Base-by-base conservation (phyloP, 2,113 vertebrate genomes). In the Antechinus flavipes region DNA sequence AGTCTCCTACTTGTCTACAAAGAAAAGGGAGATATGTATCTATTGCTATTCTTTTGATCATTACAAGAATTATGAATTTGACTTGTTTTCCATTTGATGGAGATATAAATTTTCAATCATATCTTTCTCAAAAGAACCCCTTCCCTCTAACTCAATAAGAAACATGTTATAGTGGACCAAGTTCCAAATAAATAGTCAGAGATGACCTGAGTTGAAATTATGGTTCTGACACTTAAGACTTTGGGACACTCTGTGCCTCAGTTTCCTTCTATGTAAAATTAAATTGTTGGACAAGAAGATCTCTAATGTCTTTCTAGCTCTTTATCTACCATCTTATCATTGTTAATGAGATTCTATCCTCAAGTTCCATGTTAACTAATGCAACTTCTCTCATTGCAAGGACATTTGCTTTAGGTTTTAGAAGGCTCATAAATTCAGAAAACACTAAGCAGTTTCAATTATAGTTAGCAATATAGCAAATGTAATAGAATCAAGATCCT, bases 261-360 rank as follows among this genome's bases (percentile, higher is more conserved):
- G 68, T 76, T 22, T 76, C 16, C 16, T 76, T 16, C 35, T n/a
- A 76, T 35, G 14, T 35, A 35, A 35, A 35, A 35, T 68, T 68
- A 68, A 30, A 14, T 68, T 27, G 27, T 61, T 61, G 58, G 58
- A 61, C 2, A 3, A 89, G 24, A 24, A 55, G 58, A 35, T 93
- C 92, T 92, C 54, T n/a, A 5, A 4, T 90, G 19, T 55, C 25
- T 54, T 93, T 93, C 30, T 91, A 52, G 55, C 42, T 95, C 92
- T 95, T 68, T 92, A 56, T 93, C 25, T 61, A 89, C 84, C 94
- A 91, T 93, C 56, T 30, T 90, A 58, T 93, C 50, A 93, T 30
- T 55, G 35, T 76, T 91, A 19, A 52, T 35, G 2, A 91, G n/a
- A 19, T 76, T 94, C 95, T 25, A 2, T 58, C 49, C 26, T 95